Conservation (phyloP, 1,140 invertebrate species). For the Drosophila carrolli region DNA sequence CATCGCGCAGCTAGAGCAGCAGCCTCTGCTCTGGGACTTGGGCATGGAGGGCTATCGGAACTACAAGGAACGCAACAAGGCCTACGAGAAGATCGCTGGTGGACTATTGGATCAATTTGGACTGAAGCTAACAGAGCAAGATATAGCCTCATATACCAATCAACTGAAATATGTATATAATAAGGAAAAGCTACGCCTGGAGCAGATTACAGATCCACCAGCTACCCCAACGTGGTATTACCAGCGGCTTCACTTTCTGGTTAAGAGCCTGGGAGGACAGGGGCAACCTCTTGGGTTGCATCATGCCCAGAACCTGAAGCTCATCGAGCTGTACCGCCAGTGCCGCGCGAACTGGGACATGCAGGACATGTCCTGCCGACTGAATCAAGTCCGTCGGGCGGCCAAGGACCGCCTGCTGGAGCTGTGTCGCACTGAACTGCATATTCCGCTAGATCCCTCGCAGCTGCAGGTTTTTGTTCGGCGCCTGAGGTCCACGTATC, state of each 20-base stretch:
- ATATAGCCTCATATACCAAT: constrained; percentile 20
- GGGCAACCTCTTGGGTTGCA: constrained; percentile 5
- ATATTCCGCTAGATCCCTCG: constrained; percentile 13
- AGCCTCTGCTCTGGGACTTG: constrained; percentile 32
- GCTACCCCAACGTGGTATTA: constrained; percentile 27
- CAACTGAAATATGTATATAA: constrained; percentile 17
- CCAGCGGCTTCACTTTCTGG: constrained; percentile 19
- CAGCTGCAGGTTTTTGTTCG: constrained; percentile 29
- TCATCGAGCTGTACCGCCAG: constrained; percentile 44
- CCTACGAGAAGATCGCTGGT: constrained; percentile 12
- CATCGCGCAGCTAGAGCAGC: constrained; percentile 32
- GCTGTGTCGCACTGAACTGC: constrained; percentile 33
- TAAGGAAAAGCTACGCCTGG: constrained; percentile 15
- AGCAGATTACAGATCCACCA: neutral
- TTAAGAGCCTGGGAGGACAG: neutral
- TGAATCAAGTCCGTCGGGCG: constrained; percentile 25
- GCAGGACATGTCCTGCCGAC: constrained; percentile 40
- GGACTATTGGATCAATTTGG: constrained; percentile 17
- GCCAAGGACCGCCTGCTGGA: constrained; percentile 36
- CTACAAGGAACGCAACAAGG: constrained; percentile 15
- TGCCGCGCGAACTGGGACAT: constrained; percentile 37
- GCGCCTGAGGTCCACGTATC: constrained; percentile 18
- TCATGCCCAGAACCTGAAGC: constrained; percentile 21
- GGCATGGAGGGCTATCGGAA: constrained; percentile 26
- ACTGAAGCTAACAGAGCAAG: constrained; percentile 10